Percentiles rank a stretch among this genome's conserved stretches.
phyloP scores from a whole-genome alignment of 2,113 vertebrate species.

The Thymallus thymallus region DNA sequence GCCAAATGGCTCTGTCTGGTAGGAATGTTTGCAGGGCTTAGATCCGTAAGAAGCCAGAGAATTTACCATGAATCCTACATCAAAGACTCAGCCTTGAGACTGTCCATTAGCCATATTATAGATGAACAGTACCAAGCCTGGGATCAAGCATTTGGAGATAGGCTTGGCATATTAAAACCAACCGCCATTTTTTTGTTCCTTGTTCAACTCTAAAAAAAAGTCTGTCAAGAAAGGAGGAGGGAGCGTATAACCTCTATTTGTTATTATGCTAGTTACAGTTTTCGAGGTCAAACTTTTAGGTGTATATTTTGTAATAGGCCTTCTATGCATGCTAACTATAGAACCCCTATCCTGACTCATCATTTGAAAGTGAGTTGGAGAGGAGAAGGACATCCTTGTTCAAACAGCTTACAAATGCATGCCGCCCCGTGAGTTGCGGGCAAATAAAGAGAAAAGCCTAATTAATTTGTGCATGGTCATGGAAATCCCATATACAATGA shows the following conservation, averaged over 20 bases:
- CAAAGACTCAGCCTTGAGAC: background rate
- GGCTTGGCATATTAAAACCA: background rate
- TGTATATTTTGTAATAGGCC: background rate
- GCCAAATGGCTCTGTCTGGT: too few species aligned
- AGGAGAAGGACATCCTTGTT: background rate
- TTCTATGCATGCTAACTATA: background rate
- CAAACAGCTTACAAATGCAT: constrained; percentile 21
- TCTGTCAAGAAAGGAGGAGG: background rate
- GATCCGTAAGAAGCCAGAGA: too few species aligned
- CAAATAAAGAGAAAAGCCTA: constrained; percentile 43
- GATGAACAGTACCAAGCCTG: background rate
- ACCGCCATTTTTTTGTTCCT: background rate
- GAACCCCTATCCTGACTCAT: background rate
- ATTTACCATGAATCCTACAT: background rate
- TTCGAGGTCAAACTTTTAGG: too few species aligned
- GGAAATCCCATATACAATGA: constrained; percentile 69
- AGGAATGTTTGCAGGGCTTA: too few species aligned
- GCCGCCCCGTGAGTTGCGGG: background rate
- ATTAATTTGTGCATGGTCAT: constrained; percentile 61
- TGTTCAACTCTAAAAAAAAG: background rate
- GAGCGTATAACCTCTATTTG: too few species aligned
- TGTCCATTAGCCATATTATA: background rate
- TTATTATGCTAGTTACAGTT: too few species aligned
- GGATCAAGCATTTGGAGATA: background rate
- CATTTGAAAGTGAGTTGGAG: background rate